These are phyloP conservation scores for Rhinella marina DNA, from an alignment of 2,797 vertebrate species.

Conservation along the genomic window DNA sequence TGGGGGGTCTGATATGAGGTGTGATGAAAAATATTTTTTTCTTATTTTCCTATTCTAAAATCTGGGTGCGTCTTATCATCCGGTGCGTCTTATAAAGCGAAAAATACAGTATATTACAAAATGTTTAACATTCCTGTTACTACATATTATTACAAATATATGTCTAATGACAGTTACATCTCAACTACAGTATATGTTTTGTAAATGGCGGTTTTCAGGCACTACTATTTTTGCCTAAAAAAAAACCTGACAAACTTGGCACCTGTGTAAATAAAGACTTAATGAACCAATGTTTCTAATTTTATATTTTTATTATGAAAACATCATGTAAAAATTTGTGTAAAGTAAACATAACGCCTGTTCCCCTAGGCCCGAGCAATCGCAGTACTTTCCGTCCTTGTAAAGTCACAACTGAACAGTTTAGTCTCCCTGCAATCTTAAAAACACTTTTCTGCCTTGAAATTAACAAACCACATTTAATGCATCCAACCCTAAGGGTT, in stretches of 20 bases:
- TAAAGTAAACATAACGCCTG: not conserved
- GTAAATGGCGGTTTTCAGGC: too few species aligned
- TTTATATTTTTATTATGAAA: not conserved
- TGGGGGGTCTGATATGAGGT: too few species aligned
- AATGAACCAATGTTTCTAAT: not conserved
- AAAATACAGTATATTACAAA: too few species aligned
- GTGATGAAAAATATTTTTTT: too few species aligned
- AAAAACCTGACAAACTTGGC: not conserved
- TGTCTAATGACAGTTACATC: too few species aligned
- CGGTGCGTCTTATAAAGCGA: too few species aligned
- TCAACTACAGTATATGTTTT: too few species aligned
- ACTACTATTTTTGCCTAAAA: not conserved
- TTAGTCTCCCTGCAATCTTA: slow-evolving; percentile 11
- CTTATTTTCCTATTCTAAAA: too few species aligned
- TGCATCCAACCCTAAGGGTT: slow-evolving; percentile 2
- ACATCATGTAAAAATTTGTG: not conserved
- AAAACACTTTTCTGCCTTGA: slow-evolving; percentile 4
- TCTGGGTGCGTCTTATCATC: too few species aligned
- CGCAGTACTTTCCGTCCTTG: not conserved
- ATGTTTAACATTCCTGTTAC: too few species aligned
- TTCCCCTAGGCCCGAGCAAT: not conserved
- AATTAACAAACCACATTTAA: slow-evolving; percentile 27
- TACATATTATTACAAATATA: too few species aligned
- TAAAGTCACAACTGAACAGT: slow-evolving; percentile 3
- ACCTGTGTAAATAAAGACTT: not conserved